Percentiles rank a stretch among this genome's conserved stretches.
Conservation (phyloP, 2,113 vertebrate species). For the Platycercus adscitus region DNA sequence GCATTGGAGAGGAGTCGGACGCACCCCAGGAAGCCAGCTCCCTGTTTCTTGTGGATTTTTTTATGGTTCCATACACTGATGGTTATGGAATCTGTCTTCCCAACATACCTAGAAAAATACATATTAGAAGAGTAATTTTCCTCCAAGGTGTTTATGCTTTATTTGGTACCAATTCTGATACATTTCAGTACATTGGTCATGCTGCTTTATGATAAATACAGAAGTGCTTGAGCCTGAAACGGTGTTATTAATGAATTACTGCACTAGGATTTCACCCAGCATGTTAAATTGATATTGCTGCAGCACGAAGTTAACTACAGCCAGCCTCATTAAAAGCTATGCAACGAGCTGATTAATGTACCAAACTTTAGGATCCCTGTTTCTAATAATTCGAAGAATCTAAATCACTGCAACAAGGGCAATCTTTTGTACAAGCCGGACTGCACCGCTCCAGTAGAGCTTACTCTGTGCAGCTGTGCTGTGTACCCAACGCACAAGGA, state of each 20-base stretch:
- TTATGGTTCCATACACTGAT: constrained; percentile 99
- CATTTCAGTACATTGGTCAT: background rate
- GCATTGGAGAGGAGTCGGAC: constrained; percentile 95
- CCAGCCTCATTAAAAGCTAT: constrained; percentile 43
- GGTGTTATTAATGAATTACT: constrained; percentile 56
- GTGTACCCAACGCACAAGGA: background rate
- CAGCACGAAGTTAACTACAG: constrained; percentile 42
- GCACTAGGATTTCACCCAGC: constrained; percentile 37
- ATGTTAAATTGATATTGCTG: constrained; percentile 42
- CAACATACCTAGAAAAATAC: constrained; percentile 85
- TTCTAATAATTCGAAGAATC: background rate
- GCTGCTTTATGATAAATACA: constrained; percentile 34
- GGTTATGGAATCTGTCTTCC: constrained; percentile 96
- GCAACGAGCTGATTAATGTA: background rate
- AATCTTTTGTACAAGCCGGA: background rate
- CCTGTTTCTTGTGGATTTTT: constrained; percentile 98
- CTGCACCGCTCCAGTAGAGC: background rate
- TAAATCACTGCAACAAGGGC: background rate
- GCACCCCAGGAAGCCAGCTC: constrained; percentile 95
- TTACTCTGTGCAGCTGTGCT: background rate
- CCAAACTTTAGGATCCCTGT: background rate
- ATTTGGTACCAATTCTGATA: background rate
- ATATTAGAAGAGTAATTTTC: background rate
- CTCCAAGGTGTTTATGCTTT: background rate
- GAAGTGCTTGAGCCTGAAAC: constrained; percentile 8